Percentiles rank a stretch among this genome's conserved stretches.
These are phyloP conservation scores for Melospiza melodia DNA, from an alignment of 2,113 vertebrate species.

Conservation along the genomic window DNA sequence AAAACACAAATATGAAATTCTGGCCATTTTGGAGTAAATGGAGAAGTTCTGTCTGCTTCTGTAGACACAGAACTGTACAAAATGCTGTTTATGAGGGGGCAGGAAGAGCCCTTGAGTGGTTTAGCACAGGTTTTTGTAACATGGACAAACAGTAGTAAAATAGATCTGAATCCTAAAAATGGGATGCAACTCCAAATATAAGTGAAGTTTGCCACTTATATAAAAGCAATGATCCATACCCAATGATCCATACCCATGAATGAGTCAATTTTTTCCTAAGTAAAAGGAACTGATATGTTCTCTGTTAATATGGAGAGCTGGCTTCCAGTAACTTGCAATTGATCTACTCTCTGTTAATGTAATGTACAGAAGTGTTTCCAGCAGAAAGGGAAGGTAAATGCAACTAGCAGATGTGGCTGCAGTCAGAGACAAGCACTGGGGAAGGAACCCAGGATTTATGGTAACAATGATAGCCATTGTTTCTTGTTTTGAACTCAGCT, in stretches of 20 bases:
- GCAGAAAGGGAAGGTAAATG: background rate
- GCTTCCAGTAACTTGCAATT: background rate
- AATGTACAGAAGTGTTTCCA: background rate
- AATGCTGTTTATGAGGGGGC: background rate
- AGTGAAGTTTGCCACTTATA: background rate
- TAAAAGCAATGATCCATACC: background rate
- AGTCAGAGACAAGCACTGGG: background rate
- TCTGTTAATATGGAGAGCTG: background rate
- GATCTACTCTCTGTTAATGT: background rate
- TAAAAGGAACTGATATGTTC: background rate
- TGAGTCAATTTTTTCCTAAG: background rate
- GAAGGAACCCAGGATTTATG: background rate
- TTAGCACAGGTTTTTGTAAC: background rate
- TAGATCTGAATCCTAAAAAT: background rate
- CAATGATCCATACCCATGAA: background rate
- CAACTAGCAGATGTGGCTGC: constrained; percentile 4
- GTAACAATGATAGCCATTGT: background rate
- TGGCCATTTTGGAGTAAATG: background rate
- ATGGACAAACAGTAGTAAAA: background rate
- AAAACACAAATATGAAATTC: background rate
- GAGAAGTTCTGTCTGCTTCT: background rate
- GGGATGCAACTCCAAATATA: background rate
- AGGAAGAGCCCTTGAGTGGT: background rate
- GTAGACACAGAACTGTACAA: background rate
- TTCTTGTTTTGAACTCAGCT: constrained; percentile 30